Evolutionary conservation across 2,113 vertebrate genomes (phyloP).

Genomic region (Lepidothrix coronata): DNA sequence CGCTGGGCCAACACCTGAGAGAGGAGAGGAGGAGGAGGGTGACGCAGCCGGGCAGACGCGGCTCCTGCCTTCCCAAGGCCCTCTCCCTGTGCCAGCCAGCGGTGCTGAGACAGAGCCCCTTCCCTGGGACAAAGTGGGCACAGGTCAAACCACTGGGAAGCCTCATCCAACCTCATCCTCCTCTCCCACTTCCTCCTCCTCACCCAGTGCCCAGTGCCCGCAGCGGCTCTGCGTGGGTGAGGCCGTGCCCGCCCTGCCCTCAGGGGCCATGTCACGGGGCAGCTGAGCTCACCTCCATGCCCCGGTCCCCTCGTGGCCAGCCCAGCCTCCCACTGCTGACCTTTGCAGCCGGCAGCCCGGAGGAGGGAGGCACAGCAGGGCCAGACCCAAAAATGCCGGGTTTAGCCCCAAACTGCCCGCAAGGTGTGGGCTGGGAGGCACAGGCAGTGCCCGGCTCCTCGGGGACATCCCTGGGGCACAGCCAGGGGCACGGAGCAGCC

Average conservation of each 20-base stretch:
- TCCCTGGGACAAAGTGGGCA: neutral
- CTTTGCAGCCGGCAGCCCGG: neutral
- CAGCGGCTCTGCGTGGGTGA: neutral
- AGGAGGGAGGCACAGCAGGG: neutral
- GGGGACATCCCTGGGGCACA: neutral
- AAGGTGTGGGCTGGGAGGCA: neutral
- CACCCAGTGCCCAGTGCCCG: neutral
- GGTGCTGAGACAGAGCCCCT: neutral
- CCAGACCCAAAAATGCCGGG: neutral
- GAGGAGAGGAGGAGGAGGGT: neutral
- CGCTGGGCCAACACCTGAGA: neutral
- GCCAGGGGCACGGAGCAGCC: neutral
- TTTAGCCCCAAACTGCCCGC: neutral
- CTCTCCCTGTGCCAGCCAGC: neutral
- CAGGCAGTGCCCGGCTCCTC: neutral
- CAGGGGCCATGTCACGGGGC: neutral
- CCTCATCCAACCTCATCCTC: neutral
- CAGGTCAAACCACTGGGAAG: neutral
- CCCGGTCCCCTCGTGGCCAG: neutral
- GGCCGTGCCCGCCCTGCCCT: neutral
- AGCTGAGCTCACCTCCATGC: conserved; percentile 45
- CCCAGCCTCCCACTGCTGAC: conserved; percentile 22
- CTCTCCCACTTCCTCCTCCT: neutral
- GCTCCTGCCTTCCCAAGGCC: neutral
- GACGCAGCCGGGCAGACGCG: fast-evolving